A percentile compares a stretch with the other conserved stretches of the same genome.
Evolutionary conservation across 2,888 invertebrate species (phyloP).

Genomic region (Harpagoxenus sublaevis): DNA sequence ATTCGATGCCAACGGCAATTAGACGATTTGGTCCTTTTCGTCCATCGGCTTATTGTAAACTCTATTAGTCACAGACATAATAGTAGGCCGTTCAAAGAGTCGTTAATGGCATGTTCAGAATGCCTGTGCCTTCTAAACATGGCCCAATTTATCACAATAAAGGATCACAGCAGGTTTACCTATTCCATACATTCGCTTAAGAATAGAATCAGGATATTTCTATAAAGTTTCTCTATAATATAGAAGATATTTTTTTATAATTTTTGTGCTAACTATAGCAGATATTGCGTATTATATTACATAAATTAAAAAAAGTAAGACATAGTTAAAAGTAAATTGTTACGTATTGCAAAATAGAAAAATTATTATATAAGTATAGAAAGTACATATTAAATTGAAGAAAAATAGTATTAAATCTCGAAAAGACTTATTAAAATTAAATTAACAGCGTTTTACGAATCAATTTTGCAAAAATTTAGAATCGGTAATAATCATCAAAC

Average conservation of each 20-base stretch:
- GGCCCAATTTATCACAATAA: slow-evolving; percentile 26
- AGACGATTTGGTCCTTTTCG: slow-evolving; percentile 23
- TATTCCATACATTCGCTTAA: background rate
- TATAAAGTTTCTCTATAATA: background rate
- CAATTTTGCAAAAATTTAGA: background rate
- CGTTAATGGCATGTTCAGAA: slow-evolving; percentile 22
- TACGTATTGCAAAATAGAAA: background rate
- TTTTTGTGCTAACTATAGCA: background rate
- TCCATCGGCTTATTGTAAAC: slow-evolving; percentile 17
- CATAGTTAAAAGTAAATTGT: background rate
- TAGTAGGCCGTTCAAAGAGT: slow-evolving; percentile 12
- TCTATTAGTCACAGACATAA: slow-evolving; percentile 37
- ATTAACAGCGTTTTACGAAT: background rate
- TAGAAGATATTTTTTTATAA: background rate
- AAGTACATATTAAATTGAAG: background rate
- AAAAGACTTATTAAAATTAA: background rate
- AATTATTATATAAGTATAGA: background rate
- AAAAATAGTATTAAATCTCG: background rate
- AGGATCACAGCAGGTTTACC: slow-evolving; percentile 17
- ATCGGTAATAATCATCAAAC: background rate
- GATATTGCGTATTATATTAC: background rate
- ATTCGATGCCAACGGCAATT: slow-evolving; percentile 34
- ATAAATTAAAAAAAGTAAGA: background rate
- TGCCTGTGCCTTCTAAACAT: slow-evolving; percentile 30
- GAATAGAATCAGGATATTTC: background rate